Percentiles rank a stretch among this genome's conserved stretches.
These are phyloP conservation scores for Zaprionus davidi DNA, from an alignment of 1,140 invertebrate genomes.

Conservation along the genomic window DNA sequence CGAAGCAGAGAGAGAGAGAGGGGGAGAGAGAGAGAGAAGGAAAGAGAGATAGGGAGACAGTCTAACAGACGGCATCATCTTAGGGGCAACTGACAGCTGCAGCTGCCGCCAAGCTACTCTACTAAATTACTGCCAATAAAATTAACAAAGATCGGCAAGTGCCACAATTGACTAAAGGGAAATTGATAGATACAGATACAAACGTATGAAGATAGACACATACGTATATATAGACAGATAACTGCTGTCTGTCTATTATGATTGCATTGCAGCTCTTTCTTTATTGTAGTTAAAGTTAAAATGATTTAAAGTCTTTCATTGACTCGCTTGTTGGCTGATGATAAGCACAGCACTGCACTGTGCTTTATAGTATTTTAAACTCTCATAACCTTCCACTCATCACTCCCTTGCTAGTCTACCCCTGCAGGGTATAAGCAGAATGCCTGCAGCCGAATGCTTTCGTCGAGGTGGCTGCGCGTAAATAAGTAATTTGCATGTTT, in stretches of 20 bases:
- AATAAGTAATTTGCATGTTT: conserved; percentile 74
- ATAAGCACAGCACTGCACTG: too few relatives aligned
- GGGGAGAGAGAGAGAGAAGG: neutral
- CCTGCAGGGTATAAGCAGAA: conserved; percentile 15
- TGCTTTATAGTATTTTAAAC: too few relatives aligned
- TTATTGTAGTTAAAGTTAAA: too few relatives aligned
- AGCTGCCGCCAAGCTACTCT: conserved; percentile 14
- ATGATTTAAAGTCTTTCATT: too few relatives aligned
- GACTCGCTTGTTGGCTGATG: too few relatives aligned
- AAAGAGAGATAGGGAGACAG: neutral
- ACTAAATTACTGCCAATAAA: conserved; percentile 41
- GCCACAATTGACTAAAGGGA: neutral
- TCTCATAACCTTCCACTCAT: neutral
- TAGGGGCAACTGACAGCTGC: conserved; percentile 21
- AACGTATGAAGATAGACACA: too few relatives aligned
- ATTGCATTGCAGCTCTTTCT: too few relatives aligned
- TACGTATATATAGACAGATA: too few relatives aligned
- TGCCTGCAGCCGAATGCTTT: conserved; percentile 10
- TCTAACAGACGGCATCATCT: conserved; percentile 18
- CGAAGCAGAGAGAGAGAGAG: neutral
- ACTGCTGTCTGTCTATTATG: too few relatives aligned
- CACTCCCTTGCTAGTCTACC: neutral
- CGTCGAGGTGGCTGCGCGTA: conserved; percentile 50
- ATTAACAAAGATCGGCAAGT: conserved; percentile 13
- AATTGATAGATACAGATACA: neutral